Evolutionary conservation across 2,113 vertebrate species (phyloP), one percentile per base, ranked within the genome.

Genomic region (Erythrocebus patas): DNA sequence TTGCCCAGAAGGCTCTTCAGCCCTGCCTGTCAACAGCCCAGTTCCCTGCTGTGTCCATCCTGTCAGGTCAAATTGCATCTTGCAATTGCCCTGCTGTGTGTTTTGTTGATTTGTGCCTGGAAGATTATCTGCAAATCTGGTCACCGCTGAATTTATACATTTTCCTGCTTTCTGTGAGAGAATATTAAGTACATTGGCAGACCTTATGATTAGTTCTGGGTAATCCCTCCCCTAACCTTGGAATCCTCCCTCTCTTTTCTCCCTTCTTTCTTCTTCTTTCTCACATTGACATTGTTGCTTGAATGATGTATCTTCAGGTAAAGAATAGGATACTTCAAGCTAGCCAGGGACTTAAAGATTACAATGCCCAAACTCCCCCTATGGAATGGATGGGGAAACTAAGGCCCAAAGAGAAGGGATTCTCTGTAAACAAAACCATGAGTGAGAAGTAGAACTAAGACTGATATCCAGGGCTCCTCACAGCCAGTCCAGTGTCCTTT

Each of bases 11-110:
- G 88, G 59, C 59, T 82, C n/a, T 88, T 91, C 61, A 68, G 90
- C 84, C 88, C 80, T 68, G 45, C 87, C 80, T 96, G 83, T 93
- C 86, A 95, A 80, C 73, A 81, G 64, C 80, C 88, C 59, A 0
- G 17, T 43, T 92, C 64, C 96, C 94, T 27, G 45, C 92, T 48
- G 91, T 43, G 94, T 52, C 92, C 57, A 73, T 91, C 91, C 52
- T 96, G 90, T 95, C 97, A 95, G 87, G 84, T 97, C 94, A 96
- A 68, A 98, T 89, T 96, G 95, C 91, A 95, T 97, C 95, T 97
- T 93, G 84, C 90, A 89, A 50, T 94, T 59, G 61, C 64, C 92
- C 94, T 78, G 88, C 98, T 96, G 43, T 1, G 48, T 97, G 55
- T 87, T 93, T 78, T 75, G 75, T 86, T 96, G 76, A 48, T 92